phyloP scores from a whole-genome alignment of 2,888 invertebrate genomes.

The Pristionchus fissidentatus region DNA sequence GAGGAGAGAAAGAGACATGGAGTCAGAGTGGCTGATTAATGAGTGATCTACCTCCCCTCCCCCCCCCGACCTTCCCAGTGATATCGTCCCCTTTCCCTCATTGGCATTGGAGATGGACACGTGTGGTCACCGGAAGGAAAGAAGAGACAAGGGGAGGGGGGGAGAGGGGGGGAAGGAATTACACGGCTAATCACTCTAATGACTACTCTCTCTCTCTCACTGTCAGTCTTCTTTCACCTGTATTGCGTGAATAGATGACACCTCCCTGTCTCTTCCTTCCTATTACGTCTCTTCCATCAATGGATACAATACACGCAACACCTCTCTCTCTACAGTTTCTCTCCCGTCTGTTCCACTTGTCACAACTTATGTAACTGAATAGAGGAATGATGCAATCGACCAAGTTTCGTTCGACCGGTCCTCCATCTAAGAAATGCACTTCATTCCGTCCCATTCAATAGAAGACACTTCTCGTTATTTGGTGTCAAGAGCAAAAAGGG shows the following conservation, averaged over 20 bases:
- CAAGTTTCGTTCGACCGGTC: not conserved
- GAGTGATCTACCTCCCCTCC: not conserved
- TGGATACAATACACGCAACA: not conserved
- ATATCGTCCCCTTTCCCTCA: not conserved
- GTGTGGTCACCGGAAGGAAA: not conserved
- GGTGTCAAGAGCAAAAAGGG: constrained; percentile 9
- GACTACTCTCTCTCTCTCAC: not conserved
- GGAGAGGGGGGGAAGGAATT: not conserved
- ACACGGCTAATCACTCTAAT: constrained; percentile 25
- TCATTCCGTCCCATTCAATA: not conserved
- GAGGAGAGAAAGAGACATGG: constrained; percentile 11
- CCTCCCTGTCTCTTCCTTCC: constrained; percentile 17
- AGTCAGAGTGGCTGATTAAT: constrained; percentile 4
- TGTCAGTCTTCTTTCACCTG: not conserved
- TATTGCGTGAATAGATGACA: constrained; percentile 18
- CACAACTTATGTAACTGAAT: not conserved
- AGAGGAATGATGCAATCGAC: not conserved
- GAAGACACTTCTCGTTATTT: constrained; percentile 12
- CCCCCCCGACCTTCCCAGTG: not conserved
- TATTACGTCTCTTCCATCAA: not conserved
- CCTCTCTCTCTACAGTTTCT: not conserved
- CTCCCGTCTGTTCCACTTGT: not conserved
- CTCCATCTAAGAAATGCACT: not conserved
- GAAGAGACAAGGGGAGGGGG: not conserved
- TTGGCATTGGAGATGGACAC: not conserved